These are phyloP conservation scores for Caloenas nicobarica DNA, from an alignment of 2,113 vertebrate genomes.

Conservation along the genomic window DNA sequence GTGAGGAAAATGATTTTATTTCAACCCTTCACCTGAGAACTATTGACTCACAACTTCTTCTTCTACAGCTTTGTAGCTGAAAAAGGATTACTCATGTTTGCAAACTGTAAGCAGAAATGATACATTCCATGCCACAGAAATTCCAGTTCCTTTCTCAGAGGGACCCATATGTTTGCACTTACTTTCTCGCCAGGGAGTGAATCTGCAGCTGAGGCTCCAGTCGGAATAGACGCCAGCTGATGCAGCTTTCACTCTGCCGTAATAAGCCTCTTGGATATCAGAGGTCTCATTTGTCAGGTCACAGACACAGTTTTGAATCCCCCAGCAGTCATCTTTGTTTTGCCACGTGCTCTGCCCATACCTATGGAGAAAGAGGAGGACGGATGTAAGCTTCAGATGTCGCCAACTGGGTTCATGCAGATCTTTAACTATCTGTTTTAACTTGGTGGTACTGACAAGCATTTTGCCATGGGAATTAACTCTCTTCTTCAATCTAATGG, in stretches of 20 bases:
- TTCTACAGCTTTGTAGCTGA: background rate
- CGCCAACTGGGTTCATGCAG: fast-evolving
- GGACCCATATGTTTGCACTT: background rate
- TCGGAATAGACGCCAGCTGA: background rate
- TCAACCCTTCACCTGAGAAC: background rate
- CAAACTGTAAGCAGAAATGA: background rate
- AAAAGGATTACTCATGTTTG: background rate
- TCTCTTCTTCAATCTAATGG: background rate
- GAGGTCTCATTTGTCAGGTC: conserved; percentile 74
- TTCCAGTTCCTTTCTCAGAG: background rate
- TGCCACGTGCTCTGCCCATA: conserved; percentile 72
- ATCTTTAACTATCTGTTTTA: background rate
- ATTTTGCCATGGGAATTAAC: background rate
- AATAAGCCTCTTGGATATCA: conserved; percentile 64
- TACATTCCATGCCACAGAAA: background rate
- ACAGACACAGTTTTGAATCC: conserved; percentile 55
- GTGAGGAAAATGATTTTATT: background rate
- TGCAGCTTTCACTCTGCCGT: conserved; percentile 55
- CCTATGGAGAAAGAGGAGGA: conserved; percentile 28
- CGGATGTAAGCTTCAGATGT: background rate
- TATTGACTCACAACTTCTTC: background rate
- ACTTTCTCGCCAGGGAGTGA: conserved; percentile 76
- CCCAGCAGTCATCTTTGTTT: conserved; percentile 70
- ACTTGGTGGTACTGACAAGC: background rate
- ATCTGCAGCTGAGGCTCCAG: conserved; percentile 69